Base-by-base conservation (phyloP, 2,113 vertebrate species). In the Epinephelus moara region DNA sequence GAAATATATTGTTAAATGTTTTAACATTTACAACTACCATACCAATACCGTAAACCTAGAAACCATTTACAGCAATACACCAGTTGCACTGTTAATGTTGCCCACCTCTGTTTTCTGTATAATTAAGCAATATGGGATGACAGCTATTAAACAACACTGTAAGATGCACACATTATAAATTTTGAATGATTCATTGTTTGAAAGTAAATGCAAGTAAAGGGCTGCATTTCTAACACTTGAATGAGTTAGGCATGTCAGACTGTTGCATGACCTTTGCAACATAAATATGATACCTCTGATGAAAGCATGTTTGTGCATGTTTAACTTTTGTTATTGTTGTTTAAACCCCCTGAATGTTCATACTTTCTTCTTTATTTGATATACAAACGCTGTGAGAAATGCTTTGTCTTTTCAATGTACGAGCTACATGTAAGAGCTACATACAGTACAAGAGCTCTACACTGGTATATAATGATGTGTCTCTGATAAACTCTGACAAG, bases 301-400 rank as follows among this genome's bases (percentile, higher is more conserved):
- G 45, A 21, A 8, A 60, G 57, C 63, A 74, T 70, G 82, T 72
- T 52, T 61, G 19, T 42, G 76, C 69, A 84, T 53, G 72, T 50
- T 70, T 61, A 1, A 37, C 25, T 62, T 50, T 27, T 47, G 17
- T 71, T 74, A 1, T 47, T 69, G 18, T 63, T 40, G 19, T 47
- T 60, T 73, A 5, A 50, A 21, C 6, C 4, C 2, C 10, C 25
- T 52, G 30, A 53, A 50, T 18, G 13, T 33, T 64, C n/a, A 21
- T 15, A n/a, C 55, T 42, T 57, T 18, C 3, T 18, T 14, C 45
- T 45, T 30, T 10, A 59, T 21, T 19, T 27, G n/a, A 12, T 33
- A 45, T 6, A 6, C 18, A 27, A 14, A 33, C 2, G 19, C 8
- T 5, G 3, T 53, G 19, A 53, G 30, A 70, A 25, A 42, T 12